Evolutionary conservation across 2,797 vertebrate species (phyloP).

Genomic region (Salarias fasciatus): DNA sequence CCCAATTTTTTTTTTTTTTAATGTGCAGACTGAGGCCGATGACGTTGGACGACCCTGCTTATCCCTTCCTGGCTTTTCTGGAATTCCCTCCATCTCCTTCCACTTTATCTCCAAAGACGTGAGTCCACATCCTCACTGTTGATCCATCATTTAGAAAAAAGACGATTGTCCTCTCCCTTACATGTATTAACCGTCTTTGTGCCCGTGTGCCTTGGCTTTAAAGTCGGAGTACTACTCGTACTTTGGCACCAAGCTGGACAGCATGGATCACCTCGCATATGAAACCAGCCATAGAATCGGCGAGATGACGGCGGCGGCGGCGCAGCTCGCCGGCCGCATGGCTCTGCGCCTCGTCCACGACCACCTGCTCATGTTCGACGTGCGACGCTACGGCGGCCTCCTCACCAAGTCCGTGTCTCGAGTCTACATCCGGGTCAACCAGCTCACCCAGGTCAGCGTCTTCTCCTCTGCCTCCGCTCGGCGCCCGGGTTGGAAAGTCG

Average conservation of each 20-base stretch:
- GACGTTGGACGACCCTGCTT: constrained; percentile 86
- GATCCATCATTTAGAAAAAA: too few species aligned
- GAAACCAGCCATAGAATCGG: constrained; percentile 37
- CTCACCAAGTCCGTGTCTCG: not conserved
- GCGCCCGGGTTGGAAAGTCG: too few species aligned
- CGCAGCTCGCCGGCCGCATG: constrained; percentile 88
- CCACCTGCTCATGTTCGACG: constrained; percentile 85
- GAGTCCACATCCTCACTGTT: constrained; percentile 30
- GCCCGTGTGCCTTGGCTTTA: not conserved
- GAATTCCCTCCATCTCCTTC: constrained; percentile 93
- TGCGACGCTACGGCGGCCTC: constrained; percentile 70
- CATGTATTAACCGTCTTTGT: too few species aligned
- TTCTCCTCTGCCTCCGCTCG: too few species aligned
- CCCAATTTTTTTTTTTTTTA: too few species aligned
- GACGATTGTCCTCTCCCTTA: too few species aligned
- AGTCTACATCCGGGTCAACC: not conserved
- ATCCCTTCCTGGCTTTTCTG: constrained; percentile 90
- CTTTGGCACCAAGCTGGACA: constrained; percentile 85
- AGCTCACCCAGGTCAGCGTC: constrained; percentile 34
- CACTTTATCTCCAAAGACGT: constrained; percentile 82
- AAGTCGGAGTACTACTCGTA: constrained; percentile 74
- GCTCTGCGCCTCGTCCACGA: constrained; percentile 87
- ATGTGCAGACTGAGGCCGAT: constrained; percentile 81
- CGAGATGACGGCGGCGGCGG: constrained; percentile 63
- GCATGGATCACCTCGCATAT: constrained; percentile 50